Base-by-base conservation (phyloP, 2,797 vertebrate species). In the Melanotaenia nigrans region DNA sequence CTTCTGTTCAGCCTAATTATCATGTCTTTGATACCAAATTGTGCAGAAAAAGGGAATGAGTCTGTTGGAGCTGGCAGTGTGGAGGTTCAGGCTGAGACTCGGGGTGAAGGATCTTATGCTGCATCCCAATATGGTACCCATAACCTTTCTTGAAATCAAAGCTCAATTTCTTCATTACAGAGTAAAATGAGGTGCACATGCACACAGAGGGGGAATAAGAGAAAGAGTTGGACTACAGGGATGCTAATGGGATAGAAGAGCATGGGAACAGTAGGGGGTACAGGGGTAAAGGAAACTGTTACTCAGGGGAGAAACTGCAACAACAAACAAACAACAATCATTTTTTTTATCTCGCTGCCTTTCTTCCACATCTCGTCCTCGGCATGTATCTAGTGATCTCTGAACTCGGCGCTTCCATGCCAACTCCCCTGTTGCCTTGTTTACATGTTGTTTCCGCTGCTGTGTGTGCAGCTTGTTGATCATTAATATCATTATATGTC, bases 11-110 rank as follows among this genome's bases (percentile, higher is more conserved):
- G 90, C 87, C 89, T 94, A 93, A 95, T 95, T 95, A 95, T 92
- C 93, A 93, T 93, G 90, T 92, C 91, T 94, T 94, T 94, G 93
- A 94, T 94, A 91, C 82, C 71, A 89, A 92, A 92, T 90, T 85
- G 88, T 86, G 84, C 81, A 77, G 81, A 85, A 81, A 88, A 84
- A 83, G 73, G 69, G 68, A 32, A 73, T 13, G 58, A 49, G 70
- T 32, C 73, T 63, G 75, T 69, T 20, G 0, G 28, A 79, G 71
- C 0, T 24, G 62, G 74, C 32, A 12, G 67, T 40, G 32, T 71
- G 78, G 82, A 85, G 75, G 77, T 65, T 83, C 85, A 82, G 61
- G 72, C 75, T 76, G 89, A 86, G 89, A 90, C 80, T 87, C 82
- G 73, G 84, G 83, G 78, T 77, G 76, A 78, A 84, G 78, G 72